Conservation (phyloP, 2,797 vertebrate species). For the Lutjanus argentimaculatus region DNA sequence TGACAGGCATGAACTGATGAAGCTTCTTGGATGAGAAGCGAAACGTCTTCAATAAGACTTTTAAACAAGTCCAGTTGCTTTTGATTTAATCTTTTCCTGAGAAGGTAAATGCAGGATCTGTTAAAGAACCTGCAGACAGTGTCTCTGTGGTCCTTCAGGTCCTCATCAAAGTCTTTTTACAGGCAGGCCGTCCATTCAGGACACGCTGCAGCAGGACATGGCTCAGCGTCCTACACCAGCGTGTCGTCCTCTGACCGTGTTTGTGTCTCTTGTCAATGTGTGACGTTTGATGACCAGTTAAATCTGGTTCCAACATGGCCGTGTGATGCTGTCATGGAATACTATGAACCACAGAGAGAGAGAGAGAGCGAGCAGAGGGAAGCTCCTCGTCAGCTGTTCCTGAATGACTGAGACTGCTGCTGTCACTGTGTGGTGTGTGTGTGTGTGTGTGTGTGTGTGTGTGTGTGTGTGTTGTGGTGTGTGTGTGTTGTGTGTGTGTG, state of each 20-base stretch:
- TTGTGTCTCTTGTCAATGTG: neutral
- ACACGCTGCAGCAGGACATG: too few species aligned
- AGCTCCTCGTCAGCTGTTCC: conserved; percentile 43
- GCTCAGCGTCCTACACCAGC: too few species aligned
- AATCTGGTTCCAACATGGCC: conserved; percentile 2
- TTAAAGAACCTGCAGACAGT: too few species aligned
- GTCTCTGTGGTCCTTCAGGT: too few species aligned
- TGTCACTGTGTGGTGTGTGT: conserved; percentile 12
- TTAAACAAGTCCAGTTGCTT: too few species aligned
- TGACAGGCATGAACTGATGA: too few species aligned
- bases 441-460: conserved; percentile 11
- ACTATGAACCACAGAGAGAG: conserved; percentile 1
- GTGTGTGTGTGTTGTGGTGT: conserved; percentile 16
- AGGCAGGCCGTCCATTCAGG: too few species aligned
- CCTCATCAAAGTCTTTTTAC: too few species aligned
- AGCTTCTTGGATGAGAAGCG: too few species aligned
- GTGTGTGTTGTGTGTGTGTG: conserved; percentile 12
- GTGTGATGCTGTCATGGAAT: conserved; percentile 6
- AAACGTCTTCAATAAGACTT: too few species aligned
- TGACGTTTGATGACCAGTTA: neutral
- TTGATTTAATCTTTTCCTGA: too few species aligned
- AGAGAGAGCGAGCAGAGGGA: neutral
- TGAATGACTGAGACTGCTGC: conserved; percentile 29
- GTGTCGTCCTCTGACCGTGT: neutral
- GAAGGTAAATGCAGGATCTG: too few species aligned